Base-by-base conservation (phyloP, 2,797 vertebrate genomes). In the Girardinus metallicus region DNA sequence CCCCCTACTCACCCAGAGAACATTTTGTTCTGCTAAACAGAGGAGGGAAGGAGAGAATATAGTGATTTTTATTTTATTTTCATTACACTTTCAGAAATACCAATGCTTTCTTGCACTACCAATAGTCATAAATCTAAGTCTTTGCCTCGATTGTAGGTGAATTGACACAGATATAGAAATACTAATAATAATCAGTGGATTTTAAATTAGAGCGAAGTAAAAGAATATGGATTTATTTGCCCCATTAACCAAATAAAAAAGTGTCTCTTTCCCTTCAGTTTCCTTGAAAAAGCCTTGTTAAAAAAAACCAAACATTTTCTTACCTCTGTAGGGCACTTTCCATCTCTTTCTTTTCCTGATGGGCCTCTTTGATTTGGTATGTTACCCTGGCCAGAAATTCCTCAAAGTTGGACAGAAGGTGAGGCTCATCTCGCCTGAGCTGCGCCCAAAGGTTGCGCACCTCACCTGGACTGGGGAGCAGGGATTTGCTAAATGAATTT, bases 331-430 rank as follows among this genome's bases (percentile, higher is more conserved):
- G 93, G 75, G 96, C 94, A 0, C 90, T 94, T 90, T 99, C 98
- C 95, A 99, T 96, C 72, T 97, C 95, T 0, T 92, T 96, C 90
- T 95, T 98, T 83, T 99, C 97, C 83, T 97, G 94, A 8, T 97
- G 96, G 57, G 97, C 97, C 74, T 97, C 96, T 77, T 96, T 97
- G 72, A 99, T 97, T 92, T 97, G 97, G 29, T 93, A 94, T 53
- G 97, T 97, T 85, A 98, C 95, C 74, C 96, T 94, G 73, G 95
- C 85, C 85, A 99, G 91, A 83, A 99, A 96, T 73, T 98, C 97
- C 91, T 99, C 98, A 57, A 99, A 99, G 91, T 87, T 96, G 78
- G 96, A 95, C 85, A 99, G 93, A 26, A 99, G 95, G 79, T 96
- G 94, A 82, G 98, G 97, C 77, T 98, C 96, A 0, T 97, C 97